Base-by-base conservation (phyloP, 2,113 vertebrate species). In the Entomyzon cyanotis region DNA sequence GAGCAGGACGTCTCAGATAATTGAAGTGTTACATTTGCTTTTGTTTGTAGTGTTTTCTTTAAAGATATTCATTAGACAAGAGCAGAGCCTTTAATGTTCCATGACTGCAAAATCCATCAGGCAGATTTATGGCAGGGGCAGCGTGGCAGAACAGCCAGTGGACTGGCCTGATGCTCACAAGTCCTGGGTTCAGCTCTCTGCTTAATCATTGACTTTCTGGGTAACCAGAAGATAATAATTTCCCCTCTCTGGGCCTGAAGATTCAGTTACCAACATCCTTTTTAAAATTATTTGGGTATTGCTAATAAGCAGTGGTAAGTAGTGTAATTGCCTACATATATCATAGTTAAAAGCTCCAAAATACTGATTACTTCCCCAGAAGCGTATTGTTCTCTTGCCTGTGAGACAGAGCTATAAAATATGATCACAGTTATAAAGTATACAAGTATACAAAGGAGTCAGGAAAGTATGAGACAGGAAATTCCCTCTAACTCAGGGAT, bases 51-150 rank as follows among this genome's bases (percentile, higher is more conserved):
- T 96, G 47, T 93, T 95, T 96, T 93, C 90, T 95, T 96, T 90
- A 96, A 94, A 94, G 55, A 80, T 94, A 91, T 95, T 96, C 85
- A 94, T 93, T 91, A 95, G 79, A 90, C 69, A 94, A 88, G 90
- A 95, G 75, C 92, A 91, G 69, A 78, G 89, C 47, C 84, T 93
- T 93, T 95, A 96, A 95, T 97, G 96, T 95, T 93, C 82, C 93
- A 95, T 95, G 96, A 95, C 93, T 80, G 87, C 81, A 95, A 95
- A 95, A 95, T 96, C 85, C 87, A 94, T 95, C 94, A 95, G 74
- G 91, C 41, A 88, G 95, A 97, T 97, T 95, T 94, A 96, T 21
- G 15, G 79, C 78, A 82, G 68, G 94, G 68, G 87, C 87, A 88
- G 63, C 22, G 90, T 94, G 96, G 96, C 88, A 76, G 88, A 90